These are phyloP conservation scores for Drosophila anomelani DNA, from an alignment of 2,888 invertebrate genomes.

Conservation along the genomic window DNA sequence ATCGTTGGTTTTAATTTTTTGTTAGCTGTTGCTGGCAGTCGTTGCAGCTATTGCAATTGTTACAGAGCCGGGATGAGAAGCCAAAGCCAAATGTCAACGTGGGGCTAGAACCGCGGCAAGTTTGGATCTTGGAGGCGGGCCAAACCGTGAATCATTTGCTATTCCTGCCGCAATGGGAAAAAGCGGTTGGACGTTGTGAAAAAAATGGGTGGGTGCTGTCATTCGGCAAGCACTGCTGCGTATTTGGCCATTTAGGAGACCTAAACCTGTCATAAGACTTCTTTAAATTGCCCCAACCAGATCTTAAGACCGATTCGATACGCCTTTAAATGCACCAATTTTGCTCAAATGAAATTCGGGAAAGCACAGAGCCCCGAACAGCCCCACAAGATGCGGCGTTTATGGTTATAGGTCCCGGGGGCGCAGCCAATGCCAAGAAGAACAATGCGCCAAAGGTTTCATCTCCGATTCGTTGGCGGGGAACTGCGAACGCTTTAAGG, in stretches of 20 bases:
- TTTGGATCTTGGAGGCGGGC: background rate
- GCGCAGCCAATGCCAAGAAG: slow-evolving; percentile 33
- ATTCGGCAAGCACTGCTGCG: background rate
- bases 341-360: slow-evolving; percentile 22
- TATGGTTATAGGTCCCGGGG: slow-evolving; percentile 77
- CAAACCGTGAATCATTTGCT: slow-evolving; percentile 1
- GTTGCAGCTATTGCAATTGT: slow-evolving; percentile 62
- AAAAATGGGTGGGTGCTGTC: background rate
- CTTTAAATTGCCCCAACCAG: slow-evolving; percentile 42
- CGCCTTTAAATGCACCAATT: slow-evolving; percentile 70
- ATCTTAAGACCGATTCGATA: slow-evolving; percentile 57
- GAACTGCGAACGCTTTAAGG: slow-evolving; percentile 74
- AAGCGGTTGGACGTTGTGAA: background rate
- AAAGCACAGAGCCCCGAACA: slow-evolving; percentile 27
- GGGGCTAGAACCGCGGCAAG: slow-evolving; percentile 5
- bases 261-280: background rate
- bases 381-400: slow-evolving; percentile 59
- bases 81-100: slow-evolving; percentile 42
- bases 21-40: slow-evolving; percentile 44
- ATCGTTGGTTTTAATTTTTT: slow-evolving; percentile 57
- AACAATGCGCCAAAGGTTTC: slow-evolving; percentile 36
- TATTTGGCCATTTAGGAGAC: slow-evolving; percentile 28
- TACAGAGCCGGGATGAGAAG: slow-evolving; percentile 21
- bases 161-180: background rate
- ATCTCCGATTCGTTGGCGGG: slow-evolving; percentile 33